phyloP scores from a whole-genome alignment of 2,113 vertebrate genomes.

The Coptodon rendalli region DNA sequence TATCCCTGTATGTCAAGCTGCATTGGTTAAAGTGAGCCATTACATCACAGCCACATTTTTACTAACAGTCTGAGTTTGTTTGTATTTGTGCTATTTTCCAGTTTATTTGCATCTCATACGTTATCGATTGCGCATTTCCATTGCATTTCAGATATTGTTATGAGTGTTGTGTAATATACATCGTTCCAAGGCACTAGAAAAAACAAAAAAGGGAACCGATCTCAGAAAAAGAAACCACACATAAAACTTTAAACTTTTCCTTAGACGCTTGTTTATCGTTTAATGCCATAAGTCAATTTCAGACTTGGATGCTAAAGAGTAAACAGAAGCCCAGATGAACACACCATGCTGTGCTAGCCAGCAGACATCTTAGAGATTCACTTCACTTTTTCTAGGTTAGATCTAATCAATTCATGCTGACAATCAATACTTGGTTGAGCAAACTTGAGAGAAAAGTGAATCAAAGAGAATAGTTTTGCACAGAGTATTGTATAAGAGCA shows the following conservation, averaged over 20 bases:
- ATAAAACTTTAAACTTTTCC: not conserved
- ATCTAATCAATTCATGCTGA: constrained; percentile 44
- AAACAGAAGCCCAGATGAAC: not conserved
- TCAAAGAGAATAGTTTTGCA: constrained; percentile 32
- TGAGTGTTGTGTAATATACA: not conserved
- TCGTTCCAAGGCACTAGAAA: not conserved
- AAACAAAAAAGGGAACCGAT: not conserved
- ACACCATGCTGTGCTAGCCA: not conserved
- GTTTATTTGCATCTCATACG: not conserved
- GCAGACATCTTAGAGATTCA: constrained; percentile 15
- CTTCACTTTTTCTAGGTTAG: constrained; percentile 33
- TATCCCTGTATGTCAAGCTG: not conserved
- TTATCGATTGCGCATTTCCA: not conserved
- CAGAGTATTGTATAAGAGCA: not conserved
- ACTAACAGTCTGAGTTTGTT: not conserved
- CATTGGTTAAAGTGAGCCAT: not conserved
- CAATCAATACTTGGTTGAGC: constrained; percentile 44
- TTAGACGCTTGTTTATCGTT: not conserved
- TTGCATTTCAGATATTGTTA: not conserved
- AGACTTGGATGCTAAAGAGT: constrained; percentile 5
- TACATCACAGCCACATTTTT: not conserved
- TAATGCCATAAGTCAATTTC: not conserved
- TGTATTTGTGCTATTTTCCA: not conserved
- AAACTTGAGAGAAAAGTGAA: constrained; percentile 25
- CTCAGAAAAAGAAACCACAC: not conserved